These are phyloP conservation scores for Caenorhabditis drosophilae DNA, from an alignment of 2,888 invertebrate genomes.

Conservation along the genomic window DNA sequence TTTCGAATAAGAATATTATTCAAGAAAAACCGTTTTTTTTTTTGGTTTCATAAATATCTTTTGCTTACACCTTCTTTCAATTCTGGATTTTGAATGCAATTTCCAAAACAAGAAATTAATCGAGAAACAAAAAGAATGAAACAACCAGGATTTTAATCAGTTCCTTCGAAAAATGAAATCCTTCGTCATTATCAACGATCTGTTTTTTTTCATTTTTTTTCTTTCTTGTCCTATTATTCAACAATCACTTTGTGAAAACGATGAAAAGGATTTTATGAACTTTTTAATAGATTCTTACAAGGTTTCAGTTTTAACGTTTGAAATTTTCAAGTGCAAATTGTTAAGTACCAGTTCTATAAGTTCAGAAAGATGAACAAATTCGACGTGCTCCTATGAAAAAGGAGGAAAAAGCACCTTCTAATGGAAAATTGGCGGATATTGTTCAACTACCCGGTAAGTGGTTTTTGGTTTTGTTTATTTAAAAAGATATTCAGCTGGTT, in stretches of 20 bases:
- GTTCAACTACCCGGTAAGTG: constrained; percentile 28
- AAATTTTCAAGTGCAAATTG: constrained; percentile 8
- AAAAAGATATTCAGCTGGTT: constrained; percentile 24
- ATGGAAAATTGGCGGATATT: constrained; percentile 21
- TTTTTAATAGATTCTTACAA: neutral
- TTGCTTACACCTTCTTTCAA: too few species aligned
- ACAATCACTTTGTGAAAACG: neutral
- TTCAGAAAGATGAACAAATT: constrained; percentile 28
- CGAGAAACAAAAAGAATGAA: too few species aligned
- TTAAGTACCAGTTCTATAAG: neutral
- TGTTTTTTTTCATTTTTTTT: constrained; percentile 3
- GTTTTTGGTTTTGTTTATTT: neutral
- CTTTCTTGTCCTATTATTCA: neutral
- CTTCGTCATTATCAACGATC: too few species aligned
- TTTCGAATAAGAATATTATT: constrained; percentile 2
- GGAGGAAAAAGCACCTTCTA: constrained; percentile 10
- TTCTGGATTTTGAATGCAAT: too few species aligned
- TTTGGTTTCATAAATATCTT: too few species aligned
- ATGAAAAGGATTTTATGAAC: constrained; percentile 10
- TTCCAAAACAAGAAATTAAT: too few species aligned
- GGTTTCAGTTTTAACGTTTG: neutral
- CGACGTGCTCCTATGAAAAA: constrained; percentile 8
- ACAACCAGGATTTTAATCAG: too few species aligned
- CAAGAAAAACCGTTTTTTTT: too few species aligned
- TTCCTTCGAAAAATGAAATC: too few species aligned